Base-by-base conservation (phyloP, 2,888 invertebrate species). In the Sussaba pulchella region DNA sequence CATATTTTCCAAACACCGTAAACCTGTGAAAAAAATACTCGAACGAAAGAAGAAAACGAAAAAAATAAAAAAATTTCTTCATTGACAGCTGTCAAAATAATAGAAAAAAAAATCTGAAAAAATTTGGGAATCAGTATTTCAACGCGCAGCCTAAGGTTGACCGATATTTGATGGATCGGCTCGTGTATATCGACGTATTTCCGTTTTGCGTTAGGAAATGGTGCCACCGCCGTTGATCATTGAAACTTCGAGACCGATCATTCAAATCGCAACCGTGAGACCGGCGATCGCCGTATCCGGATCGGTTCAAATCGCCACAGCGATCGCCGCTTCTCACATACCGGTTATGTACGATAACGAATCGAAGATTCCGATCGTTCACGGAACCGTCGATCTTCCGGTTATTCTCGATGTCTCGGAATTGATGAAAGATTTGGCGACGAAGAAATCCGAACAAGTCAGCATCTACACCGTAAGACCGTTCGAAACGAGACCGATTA, bases 341-440 rank as follows among this genome's bases (percentile, higher is more conserved):
- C 91, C 92, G 5, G 89, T 91, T 1, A 86, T 90, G 9, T 91
- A 92, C 45, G 91, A 92, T 21, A 85, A 88, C 6, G 92, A 92
- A 74, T 91, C 92, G 0, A 92, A 90, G 75, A 91, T 92, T 67
- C 92, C 92, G 5, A 91, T 92, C 63, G 88, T 92, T 63, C 92
- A 92, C 71, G 92, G 92, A 1, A 92, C 91, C 6, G 91, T 92
- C 8, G 92, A 92, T 80, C 86, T 92, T 12, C 92, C 92, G 2
- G 87, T 91, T 5, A 87, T 92, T 3, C 84, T 92, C 52, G 90
- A 91, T 54, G 88, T 91, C n/a, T 90, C 91, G 0, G 88, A 89
- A 0, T 88, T 90, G 14, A 84, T 89, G 39, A 87, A 88, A 63
- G 84, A 89, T 0, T 26, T 84, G 2, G 88, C 90, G 70, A 89